Base-by-base conservation (phyloP, 1,140 invertebrate genomes). In the Phymorhynchus buccinoides region DNA sequence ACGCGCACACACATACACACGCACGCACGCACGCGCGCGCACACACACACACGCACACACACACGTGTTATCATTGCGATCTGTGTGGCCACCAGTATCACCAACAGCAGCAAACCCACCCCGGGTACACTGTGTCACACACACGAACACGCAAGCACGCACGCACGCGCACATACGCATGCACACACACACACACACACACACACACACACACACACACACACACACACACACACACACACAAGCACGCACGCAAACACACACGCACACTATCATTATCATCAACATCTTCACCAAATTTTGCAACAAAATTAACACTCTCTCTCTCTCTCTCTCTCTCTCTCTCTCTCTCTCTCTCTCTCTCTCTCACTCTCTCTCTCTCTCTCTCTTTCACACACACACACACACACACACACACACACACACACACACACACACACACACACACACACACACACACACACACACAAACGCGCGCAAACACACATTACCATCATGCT, bases 151-250 rank as follows among this genome's bases (percentile, higher is more conserved):
- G 35, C 71, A 73, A n/a, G 22, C 71, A 73, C 71, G 37, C 71
- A 35, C 30, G 22, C 71, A 32, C 71, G 22, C 71, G 22, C 71
- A 73, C 56, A 62, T 27, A 37, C 71, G 9, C n/a, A 73, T 32
- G 35, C 71, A 14, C 71, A 73, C 71, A 14, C 71, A 73, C 71
- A 14, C 71, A 35, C 71, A 35, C 71, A 14, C 71, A 14, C 71
- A 73, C 71, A 14, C 71, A 14, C 71, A 73, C 71, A 3, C 71
- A 14, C 71, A 14, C 71, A 14, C 30, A 73, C 71, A 73, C 71
- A 73, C 71, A 73, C 71, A 73, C 71, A 14, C 30, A 73, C 71
- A 73, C 30, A 68, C 66, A 68, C 66, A 9, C 66, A 68, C 66
- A 7, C 27, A 27, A 27, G 32, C 66, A 35, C 71, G 18, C 56